Conservation (phyloP, 23 tunicate genomes). For the Diplosoma virens region DNA sequence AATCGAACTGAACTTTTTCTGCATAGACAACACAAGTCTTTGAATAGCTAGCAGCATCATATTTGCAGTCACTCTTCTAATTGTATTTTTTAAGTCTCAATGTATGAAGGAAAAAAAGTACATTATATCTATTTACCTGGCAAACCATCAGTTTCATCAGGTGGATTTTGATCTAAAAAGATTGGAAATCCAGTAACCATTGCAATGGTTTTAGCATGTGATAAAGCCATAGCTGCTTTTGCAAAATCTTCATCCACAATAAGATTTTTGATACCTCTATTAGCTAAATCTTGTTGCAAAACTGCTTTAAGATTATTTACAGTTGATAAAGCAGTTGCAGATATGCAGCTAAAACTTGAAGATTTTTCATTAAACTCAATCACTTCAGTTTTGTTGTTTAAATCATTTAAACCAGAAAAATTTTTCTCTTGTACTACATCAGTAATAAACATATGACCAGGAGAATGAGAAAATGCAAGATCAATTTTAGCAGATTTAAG, state of each 20-base stretch:
- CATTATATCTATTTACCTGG: constrained; percentile 80
- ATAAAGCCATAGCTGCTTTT: constrained; percentile 69
- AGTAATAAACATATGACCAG: constrained; percentile 78
- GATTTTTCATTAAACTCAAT: constrained; percentile 16
- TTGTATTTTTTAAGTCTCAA: too few species aligned
- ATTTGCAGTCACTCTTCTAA: too few species aligned
- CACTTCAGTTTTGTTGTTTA: background rate
- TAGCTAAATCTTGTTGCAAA: constrained; percentile 27
- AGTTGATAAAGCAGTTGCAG: background rate
- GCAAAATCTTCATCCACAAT: constrained; percentile 56
- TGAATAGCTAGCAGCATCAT: too few species aligned
- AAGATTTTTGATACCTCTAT: constrained; percentile 48
- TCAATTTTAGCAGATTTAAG: constrained; percentile 43
- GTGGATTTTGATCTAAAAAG: constrained; percentile 38
- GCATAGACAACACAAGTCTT: too few species aligned
- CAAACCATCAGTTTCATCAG: constrained; percentile 91
- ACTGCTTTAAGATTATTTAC: constrained; percentile 1
- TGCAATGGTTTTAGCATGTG: constrained; percentile 65
- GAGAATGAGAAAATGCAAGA: constrained; percentile 61
- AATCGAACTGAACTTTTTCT: too few species aligned
- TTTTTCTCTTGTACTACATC: constrained; percentile 43
- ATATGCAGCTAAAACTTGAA: constrained; percentile 32
- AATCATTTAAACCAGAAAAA: background rate
- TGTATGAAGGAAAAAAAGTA: too few species aligned
- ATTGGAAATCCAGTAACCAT: constrained; percentile 76